Evolutionary conservation across 2,888 invertebrate genomes (phyloP).

Genomic region (Drosophila kanekoi): DNA sequence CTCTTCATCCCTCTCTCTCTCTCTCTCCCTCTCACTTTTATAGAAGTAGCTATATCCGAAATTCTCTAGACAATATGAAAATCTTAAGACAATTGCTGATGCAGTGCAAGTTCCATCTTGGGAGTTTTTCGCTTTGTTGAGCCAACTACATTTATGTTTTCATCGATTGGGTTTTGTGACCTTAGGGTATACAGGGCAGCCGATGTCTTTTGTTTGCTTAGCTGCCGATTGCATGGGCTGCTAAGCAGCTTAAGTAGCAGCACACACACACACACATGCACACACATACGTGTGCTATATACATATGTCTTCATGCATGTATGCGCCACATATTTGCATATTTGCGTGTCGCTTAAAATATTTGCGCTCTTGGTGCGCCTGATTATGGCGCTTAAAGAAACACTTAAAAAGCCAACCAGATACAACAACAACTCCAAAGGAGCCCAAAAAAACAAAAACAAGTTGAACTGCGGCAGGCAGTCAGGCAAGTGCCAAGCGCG

Average conservation of each 20-base stretch:
- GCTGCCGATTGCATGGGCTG: conserved; percentile 62
- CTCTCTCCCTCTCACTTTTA: no score
- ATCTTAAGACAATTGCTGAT: background rate
- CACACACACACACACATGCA: conserved; percentile 21
- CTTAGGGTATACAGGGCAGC: conserved; percentile 55
- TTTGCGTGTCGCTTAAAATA: conserved; percentile 76
- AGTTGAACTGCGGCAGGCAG: conserved; percentile 37
- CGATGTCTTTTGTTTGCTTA: conserved; percentile 66
- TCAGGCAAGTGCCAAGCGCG: conserved; percentile 73
- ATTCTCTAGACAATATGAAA: no score
- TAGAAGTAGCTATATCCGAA: no score
- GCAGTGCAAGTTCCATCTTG: background rate
- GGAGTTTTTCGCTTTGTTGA: conserved; percentile 3
- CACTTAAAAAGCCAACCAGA: conserved; percentile 73
- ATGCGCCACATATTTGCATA: conserved; percentile 72
- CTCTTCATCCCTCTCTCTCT: no score
- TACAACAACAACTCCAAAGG: conserved; percentile 24
- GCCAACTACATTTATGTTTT: conserved; percentile 30
- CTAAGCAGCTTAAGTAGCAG: conserved; percentile 76
- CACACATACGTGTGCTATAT: conserved; percentile 16
- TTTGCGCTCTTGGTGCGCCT: conserved; percentile 75
- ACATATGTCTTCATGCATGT: conserved; percentile 43
- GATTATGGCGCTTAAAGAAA: conserved; percentile 81
- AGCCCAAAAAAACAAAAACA: conserved; percentile 17
- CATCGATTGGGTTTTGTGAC: conserved; percentile 31